Evolutionary conservation across 2,888 invertebrate species (phyloP), one percentile per base, ranked within the genome.

Genomic region (Laothoe populi): DNA sequence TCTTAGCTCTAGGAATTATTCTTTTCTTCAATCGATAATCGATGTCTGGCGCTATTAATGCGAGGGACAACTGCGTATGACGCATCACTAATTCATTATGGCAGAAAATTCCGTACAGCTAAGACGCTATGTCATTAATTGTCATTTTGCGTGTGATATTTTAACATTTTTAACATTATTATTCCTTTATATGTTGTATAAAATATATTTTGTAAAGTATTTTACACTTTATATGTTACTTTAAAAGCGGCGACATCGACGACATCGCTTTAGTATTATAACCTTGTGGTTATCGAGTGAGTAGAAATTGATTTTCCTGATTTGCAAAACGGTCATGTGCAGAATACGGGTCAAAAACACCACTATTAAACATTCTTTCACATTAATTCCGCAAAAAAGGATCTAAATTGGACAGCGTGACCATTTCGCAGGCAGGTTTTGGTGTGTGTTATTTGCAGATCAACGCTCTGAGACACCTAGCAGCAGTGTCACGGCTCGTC

Each of bases 371-470:
- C 10, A 46, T 40, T 46, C 44, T 49, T 31, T 16, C 26, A n/a
- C 11, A n/a, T 46, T 57, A 42, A n/a, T n/a, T n/a, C n/a, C n/a
- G n/a, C n/a, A n/a, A n/a, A n/a, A n/a, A n/a, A n/a, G n/a, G n/a
- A n/a, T n/a, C n/a, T n/a, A n/a, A n/a, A n/a, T n/a, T n/a, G n/a
- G n/a, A n/a, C n/a, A 13, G 58, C 62, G 66, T 66, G 74, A 69
- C 71, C 72, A 67, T 72, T 74, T 73, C 66, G 72, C 68, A 67
- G 73, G 74, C 63, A 64, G 61, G 44, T 63, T n/a, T 66, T 69
- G 62, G 69, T 70, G 72, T 70, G 66, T 74, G 70, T 76, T 45
- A 73, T 78, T 81, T 81, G 68, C 80, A 82, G 83, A 70, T 69
- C 72, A 66, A 65, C 74, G 72, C 71, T 70, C 63, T 63, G 65